Evolutionary conservation across 1,140 invertebrate genomes (phyloP).

Genomic region (Drosophila sproati): DNA sequence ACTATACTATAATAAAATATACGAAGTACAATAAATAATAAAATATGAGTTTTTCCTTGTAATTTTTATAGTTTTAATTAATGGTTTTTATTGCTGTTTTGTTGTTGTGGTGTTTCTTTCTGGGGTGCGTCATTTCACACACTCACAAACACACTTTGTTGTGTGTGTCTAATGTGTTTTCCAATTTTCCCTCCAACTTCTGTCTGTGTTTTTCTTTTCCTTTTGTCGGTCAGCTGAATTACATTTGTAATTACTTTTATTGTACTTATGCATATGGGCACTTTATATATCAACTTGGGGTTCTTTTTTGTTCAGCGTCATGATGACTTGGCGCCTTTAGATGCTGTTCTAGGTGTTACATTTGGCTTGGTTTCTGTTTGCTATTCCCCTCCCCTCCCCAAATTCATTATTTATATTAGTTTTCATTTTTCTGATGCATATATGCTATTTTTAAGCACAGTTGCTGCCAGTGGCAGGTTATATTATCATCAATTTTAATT

Average conservation of each 20-base stretch:
- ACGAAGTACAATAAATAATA: constrained; percentile 37
- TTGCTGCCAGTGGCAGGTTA: not conserved
- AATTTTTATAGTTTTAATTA: constrained; percentile 83
- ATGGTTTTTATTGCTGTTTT: constrained; percentile 61
- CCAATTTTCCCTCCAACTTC: constrained; percentile 45
- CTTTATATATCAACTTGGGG: not conserved
- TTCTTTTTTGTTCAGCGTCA: constrained; percentile 34
- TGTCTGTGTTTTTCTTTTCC: constrained; percentile 42
- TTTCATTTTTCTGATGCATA: constrained; percentile 4
- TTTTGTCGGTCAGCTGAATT: constrained; percentile 49
- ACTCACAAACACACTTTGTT: not conserved
- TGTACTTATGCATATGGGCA: constrained; percentile 43
- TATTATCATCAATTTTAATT: constrained; percentile 9
- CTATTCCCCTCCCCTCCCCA: not conserved
- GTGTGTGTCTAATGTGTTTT: constrained; percentile 50
- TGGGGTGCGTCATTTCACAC: constrained; percentile 28
- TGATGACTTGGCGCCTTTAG: constrained; percentile 40
- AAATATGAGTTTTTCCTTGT: constrained; percentile 58
- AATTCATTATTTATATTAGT: constrained; percentile 2
- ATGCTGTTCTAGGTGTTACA: constrained; percentile 13
- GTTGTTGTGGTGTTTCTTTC: constrained; percentile 57
- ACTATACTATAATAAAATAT: constrained; percentile 18
- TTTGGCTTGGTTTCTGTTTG: not conserved
- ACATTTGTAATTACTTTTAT: constrained; percentile 62
- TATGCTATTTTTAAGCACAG: not conserved